Evolutionary conservation across 2,113 vertebrate genomes (phyloP).

Genomic region (Oostethus manadensis): DNA sequence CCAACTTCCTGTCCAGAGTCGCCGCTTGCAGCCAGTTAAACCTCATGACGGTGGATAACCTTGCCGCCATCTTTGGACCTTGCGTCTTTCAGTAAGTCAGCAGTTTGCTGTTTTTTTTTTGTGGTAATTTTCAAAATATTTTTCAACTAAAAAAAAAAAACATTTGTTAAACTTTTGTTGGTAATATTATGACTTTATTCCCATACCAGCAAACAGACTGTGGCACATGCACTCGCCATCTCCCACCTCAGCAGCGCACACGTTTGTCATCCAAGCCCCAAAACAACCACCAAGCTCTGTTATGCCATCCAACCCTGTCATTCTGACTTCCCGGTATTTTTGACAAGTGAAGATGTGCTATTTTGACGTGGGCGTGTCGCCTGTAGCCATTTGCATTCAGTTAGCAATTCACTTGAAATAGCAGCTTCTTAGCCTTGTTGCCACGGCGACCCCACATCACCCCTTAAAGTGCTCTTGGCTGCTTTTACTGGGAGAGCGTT

Average conservation of each 20-base stretch:
- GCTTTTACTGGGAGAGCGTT: too few relatives aligned
- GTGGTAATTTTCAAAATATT: too few relatives aligned
- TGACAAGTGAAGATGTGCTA: conserved; percentile 6
- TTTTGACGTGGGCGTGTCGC: neutral
- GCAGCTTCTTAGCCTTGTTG: neutral
- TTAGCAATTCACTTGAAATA: neutral
- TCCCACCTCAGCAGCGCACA: neutral
- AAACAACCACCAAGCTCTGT: conserved; percentile 19
- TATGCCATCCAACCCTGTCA: conserved; percentile 16
- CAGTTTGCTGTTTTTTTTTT: too few relatives aligned
- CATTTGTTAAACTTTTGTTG: too few relatives aligned
- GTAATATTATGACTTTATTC: too few relatives aligned
- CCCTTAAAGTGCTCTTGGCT: neutral
- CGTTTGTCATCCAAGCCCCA: conserved; percentile 20
- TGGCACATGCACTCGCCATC: conserved; percentile 7
- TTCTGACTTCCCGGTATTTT: neutral
- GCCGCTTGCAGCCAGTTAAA: conserved; percentile 70
- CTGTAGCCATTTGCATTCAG: neutral
- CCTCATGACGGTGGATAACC: conserved; percentile 78
- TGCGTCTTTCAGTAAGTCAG: conserved; percentile 75
- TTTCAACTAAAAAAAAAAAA: too few relatives aligned
- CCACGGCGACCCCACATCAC: neutral
- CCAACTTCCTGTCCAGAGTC: conserved; percentile 71
- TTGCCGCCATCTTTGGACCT: conserved; percentile 77
- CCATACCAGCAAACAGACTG: too few relatives aligned